A percentile compares a stretch with the other conserved stretches of the same genome.
These are phyloP conservation scores for Octodonta nipae DNA, from an alignment of 2,888 invertebrate species.

Conservation along the genomic window DNA sequence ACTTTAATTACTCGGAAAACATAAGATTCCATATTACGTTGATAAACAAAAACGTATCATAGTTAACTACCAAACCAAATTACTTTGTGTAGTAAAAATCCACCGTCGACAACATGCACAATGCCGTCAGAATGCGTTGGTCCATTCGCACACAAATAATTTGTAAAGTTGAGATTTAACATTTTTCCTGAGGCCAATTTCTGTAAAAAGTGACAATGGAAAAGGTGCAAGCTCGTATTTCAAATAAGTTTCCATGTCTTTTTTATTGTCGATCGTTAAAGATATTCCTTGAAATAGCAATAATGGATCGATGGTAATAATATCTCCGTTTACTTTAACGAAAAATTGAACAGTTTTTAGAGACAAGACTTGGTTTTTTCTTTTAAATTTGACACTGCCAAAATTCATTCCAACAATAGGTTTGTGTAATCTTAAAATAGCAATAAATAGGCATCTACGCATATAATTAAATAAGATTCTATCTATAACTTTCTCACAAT, in stretches of 20 bases:
- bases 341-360: conserved; percentile 18
- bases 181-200: conserved; percentile 16
- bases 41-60: too few relatives aligned
- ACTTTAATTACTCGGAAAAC: too few relatives aligned
- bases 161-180: conserved; percentile 12
- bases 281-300: conserved; percentile 2
- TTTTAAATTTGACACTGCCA: conserved; percentile 18
- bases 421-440: too few relatives aligned
- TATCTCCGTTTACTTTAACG: conserved; percentile 17
- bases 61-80: too few relatives aligned
- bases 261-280: conserved; percentile 3
- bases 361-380: conserved; percentile 21
- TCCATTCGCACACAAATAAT: conserved; percentile 10
- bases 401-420: conserved; percentile 20
- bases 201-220: conserved; percentile 18
- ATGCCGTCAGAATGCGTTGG: conserved; percentile 9
- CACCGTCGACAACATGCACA: conserved; percentile 19
- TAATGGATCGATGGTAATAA: too few relatives aligned
- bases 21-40: too few relatives aligned
- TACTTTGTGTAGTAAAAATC: conserved; percentile 18
- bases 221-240: conserved; percentile 22
- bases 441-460: too few relatives aligned
- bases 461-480: too few relatives aligned
- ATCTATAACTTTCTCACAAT: too few relatives aligned
- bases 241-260: conserved; percentile 18